These are phyloP conservation scores for Pterois miles DNA, from an alignment of 2,797 vertebrate species.

Conservation along the genomic window DNA sequence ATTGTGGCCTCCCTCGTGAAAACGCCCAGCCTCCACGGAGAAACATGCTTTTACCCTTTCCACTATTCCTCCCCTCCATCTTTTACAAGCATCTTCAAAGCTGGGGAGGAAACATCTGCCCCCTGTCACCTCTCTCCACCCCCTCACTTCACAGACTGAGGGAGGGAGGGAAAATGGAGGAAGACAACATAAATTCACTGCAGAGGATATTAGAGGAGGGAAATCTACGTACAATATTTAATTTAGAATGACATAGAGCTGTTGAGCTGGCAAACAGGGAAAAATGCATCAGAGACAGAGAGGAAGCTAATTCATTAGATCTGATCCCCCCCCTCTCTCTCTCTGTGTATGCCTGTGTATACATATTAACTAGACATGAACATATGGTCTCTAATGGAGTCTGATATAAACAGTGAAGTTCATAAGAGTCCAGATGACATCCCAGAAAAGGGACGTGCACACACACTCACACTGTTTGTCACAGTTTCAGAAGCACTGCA, in stretches of 20 bases:
- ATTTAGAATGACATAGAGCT: not conserved
- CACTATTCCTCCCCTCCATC: constrained; percentile 39
- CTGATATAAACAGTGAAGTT: constrained; percentile 53
- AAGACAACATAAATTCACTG: not conserved
- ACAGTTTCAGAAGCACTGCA: constrained; percentile 26
- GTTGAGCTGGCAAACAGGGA: not conserved
- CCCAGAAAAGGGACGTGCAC: constrained; percentile 10
- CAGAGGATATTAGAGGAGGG: not conserved
- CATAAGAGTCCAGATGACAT: constrained; percentile 18
- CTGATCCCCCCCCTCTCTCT: not conserved
- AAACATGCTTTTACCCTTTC: constrained; percentile 36
- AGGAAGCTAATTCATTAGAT: constrained; percentile 14
- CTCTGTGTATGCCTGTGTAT: constrained; percentile 13
- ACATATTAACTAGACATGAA: constrained; percentile 29
- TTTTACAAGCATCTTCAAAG: constrained; percentile 65
- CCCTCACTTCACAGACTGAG: constrained; percentile 62
- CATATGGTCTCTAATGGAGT: constrained; percentile 35
- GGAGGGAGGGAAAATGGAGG: not conserved
- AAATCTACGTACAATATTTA: not conserved
- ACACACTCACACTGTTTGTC: constrained; percentile 21
- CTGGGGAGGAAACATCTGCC: constrained; percentile 76
- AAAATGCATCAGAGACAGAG: not conserved
- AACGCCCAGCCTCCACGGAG: constrained; percentile 27
- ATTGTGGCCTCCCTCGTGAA: constrained; percentile 42
- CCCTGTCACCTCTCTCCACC: constrained; percentile 58